Evolutionary conservation across 2,113 vertebrate genomes (phyloP).

Genomic region (Eubucco bourcierii): DNA sequence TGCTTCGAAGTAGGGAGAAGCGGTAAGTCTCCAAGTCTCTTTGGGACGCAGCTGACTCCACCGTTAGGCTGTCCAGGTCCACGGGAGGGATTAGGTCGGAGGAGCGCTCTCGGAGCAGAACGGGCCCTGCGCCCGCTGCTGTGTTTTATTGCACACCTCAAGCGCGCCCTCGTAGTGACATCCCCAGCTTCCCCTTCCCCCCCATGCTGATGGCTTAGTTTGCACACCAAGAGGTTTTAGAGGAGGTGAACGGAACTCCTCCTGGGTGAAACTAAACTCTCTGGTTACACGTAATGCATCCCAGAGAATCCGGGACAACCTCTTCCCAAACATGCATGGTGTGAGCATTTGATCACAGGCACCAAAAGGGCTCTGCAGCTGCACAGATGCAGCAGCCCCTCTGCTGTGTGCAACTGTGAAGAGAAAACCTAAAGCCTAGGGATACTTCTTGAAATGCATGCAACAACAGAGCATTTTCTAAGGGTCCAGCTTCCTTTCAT

Average conservation of each 20-base stretch:
- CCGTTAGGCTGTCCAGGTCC: fast-evolving
- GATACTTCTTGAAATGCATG: neutral
- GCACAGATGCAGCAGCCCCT: neutral
- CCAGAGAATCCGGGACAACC: neutral
- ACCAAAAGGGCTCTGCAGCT: neutral
- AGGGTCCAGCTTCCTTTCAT: neutral
- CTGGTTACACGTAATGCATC: fast-evolving
- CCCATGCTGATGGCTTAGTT: neutral
- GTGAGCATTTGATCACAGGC: fast-evolving
- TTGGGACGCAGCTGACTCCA: fast-evolving
- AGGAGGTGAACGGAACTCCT: neutral
- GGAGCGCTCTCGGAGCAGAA: too few species aligned
- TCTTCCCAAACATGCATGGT: neutral
- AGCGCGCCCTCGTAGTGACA: fast-evolving
- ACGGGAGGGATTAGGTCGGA: fast-evolving
- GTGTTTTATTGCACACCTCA: fast-evolving
- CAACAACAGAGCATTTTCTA: fast-evolving
- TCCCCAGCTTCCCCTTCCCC: neutral
- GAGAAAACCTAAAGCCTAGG: neutral
- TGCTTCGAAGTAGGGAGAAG: fast-evolving
- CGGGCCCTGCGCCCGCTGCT: too few species aligned
- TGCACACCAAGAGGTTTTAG: fast-evolving
- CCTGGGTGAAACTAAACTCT: neutral
- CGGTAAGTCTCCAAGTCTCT: fast-evolving
- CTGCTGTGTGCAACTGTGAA: fast-evolving